A percentile compares a stretch with the other conserved stretches of the same genome.
These are phyloP conservation scores for Drosophila siamana DNA, from an alignment of 2,888 invertebrate species.

Conservation along the genomic window DNA sequence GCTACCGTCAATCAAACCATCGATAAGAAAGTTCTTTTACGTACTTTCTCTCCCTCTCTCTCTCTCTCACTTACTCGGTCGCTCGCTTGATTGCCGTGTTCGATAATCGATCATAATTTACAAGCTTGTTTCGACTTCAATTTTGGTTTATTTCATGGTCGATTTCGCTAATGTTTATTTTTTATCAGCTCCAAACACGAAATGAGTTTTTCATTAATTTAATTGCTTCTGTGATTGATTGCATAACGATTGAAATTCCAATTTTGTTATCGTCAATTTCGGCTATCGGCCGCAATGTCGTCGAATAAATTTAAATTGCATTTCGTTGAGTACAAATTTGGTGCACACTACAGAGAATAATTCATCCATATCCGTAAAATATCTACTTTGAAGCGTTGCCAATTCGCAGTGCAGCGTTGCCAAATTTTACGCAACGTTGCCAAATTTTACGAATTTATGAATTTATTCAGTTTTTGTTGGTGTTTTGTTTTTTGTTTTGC, in stretches of 20 bases:
- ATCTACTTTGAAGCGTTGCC: not conserved
- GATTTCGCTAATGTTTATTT: not conserved
- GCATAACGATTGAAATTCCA: slow-evolving; percentile 42
- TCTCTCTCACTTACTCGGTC: too few species aligned
- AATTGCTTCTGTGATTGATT: slow-evolving; percentile 51
- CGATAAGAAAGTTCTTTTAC: slow-evolving; percentile 20
- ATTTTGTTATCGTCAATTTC: slow-evolving; percentile 9
- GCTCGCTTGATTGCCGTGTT: not conserved
- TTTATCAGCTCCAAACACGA: slow-evolving; percentile 32
- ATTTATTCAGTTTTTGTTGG: too few species aligned
- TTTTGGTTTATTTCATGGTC: not conserved
- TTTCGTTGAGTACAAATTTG: too few species aligned
- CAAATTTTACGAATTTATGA: not conserved
- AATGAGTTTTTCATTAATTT: slow-evolving; percentile 52
- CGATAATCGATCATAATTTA: slow-evolving; percentile 50
- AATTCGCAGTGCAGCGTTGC: not conserved
- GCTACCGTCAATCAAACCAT: too few species aligned
- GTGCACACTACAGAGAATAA: too few species aligned
- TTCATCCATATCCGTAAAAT: too few species aligned
- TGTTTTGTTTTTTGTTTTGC: slow-evolving; percentile 74
- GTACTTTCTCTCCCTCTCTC: not conserved
- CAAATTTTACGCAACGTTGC: slow-evolving; percentile 1
- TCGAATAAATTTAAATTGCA: not conserved
- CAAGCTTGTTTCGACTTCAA: slow-evolving; percentile 32
- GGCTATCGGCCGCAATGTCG: not conserved